Base-by-base conservation (phyloP, 2,888 invertebrate species). In the Volucella zonaria region DNA sequence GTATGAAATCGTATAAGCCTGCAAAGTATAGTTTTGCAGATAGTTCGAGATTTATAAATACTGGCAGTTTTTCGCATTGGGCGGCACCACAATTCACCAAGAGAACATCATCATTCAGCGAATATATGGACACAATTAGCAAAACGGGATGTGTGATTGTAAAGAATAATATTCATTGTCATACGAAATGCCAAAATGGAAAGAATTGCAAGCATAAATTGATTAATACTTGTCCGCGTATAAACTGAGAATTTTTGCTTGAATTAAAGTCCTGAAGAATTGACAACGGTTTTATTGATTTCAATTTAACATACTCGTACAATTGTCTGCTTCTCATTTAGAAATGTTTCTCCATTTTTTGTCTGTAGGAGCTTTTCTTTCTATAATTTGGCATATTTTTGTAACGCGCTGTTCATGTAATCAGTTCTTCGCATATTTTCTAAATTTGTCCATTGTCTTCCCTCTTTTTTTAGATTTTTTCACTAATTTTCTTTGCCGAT, bases 61-160 rank as follows among this genome's bases (percentile, higher is more conserved):
- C 90, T 2, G 89, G 89, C 62, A 89, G 89, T 61, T 89, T 88
- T 76, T 90, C 91, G 0, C 91, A 91, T 62, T 91, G 91, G 91
- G 88, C 88, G 38, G 58, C 82, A 3, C 85, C 82, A 45, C 82
- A 81, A n/a, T 15, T 47, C 0, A 77, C 87, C 0, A 91, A 89
- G 45, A 87, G 87, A 66, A 88, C 89, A 9, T 89, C 89, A 9
- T 89, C 88, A 73, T 89, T 91, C 61, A 88, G 89, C 3, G 92
- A 92, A 75, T 92, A 92, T 66, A 91, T 91, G 90, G 91, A 91
- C 73, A 90, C 90, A 2, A 90, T 91, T 12, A 90, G 90, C 54
- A 90, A 89, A 18, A 90, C 90, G 10, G 91, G 91, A 8, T 90
- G 91, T 82, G 88, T 91, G 0, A 90, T 91, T 14, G 88, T 89